Evolutionary conservation across 2,113 vertebrate species (phyloP).

Genomic region (Pelusios castaneus): DNA sequence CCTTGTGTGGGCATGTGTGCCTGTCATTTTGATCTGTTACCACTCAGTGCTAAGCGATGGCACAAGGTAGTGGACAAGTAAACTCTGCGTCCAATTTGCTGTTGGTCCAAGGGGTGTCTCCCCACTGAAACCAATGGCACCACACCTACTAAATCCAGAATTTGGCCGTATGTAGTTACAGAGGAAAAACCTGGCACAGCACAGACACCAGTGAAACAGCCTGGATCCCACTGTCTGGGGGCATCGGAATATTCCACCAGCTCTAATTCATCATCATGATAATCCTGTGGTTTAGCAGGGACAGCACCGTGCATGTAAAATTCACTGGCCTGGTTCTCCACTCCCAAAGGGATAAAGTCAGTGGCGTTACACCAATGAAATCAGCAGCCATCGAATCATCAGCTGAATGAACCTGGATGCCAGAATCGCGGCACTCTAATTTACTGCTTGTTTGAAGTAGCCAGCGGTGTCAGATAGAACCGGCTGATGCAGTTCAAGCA

Average conservation of each 20-base stretch:
- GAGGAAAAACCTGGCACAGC: not conserved
- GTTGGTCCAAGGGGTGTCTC: not conserved
- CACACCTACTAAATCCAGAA: not conserved
- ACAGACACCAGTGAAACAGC: not conserved
- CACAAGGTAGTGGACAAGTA: not conserved
- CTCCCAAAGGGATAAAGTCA: not conserved
- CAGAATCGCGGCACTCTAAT: not conserved
- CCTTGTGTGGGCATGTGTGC: not conserved
- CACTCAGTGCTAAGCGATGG: not conserved
- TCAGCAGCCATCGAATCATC: not conserved
- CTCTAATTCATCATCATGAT: not conserved
- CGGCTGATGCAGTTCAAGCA: not conserved
- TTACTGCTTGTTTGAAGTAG: not conserved
- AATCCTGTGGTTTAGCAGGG: not conserved
- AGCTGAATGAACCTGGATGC: not conserved
- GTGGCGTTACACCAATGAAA: not conserved
- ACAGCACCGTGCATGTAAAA: not conserved
- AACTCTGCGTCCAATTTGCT: not conserved
- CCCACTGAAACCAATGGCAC: not conserved
- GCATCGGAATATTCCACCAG: not conserved
- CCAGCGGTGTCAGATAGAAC: no score
- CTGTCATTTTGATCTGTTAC: not conserved
- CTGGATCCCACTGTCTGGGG: not conserved
- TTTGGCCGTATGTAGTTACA: not conserved
- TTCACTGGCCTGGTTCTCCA: not conserved